Base-by-base conservation (phyloP, 2,797 vertebrate genomes). In the Crenuchus spilurus region DNA sequence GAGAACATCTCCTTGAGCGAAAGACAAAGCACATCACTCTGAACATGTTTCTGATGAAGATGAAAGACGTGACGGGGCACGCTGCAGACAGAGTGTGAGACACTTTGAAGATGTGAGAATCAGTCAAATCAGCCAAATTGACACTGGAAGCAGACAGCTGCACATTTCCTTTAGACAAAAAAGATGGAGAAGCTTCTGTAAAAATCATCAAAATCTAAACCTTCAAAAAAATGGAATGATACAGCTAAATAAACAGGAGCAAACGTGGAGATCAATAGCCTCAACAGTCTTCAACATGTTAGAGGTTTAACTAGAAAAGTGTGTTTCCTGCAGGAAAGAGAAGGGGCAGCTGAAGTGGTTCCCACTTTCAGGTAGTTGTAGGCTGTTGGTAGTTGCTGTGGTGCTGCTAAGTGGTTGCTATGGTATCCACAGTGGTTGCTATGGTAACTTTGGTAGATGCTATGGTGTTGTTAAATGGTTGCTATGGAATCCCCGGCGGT, bases 71-170 rank as follows among this genome's bases (percentile, higher is more conserved):
- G 1, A 58, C 22, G 49, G 22, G 16, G 3, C 62, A 66, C 20
- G 24, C 51, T 61, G 51, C 51, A 16, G 51, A 39, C 51, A 10
- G 13, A 42, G 8, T 14, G 20, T 62, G 3, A 60, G 24, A 46
- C 28, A 65, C 61, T 57, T 57, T 65, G 49, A 57, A 35, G 61
- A 55, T 48, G 41, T 28, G 55, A 74, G 41, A 46, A 58, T 57
- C 51, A 48, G 37, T 26, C 39, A 16, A 41, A 31, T 44, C 70
- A 42, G 14, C 24, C 35, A 58, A 37, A 66, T 74, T 14, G 66
- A 66, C 71, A 48, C 49, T 64, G 44, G 16, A 20, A 6, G 39
- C 52, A 57, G 33, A 39, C 22, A 14, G 46, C 62, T 48, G 28
- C 37, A 54, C 4, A 30, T 54, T 54, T 30, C 26, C 14, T 54